Evolutionary conservation across 2,888 invertebrate genomes (phyloP), one percentile per base, ranked within the genome.

Genomic region (Stegophylla sp.): DNA sequence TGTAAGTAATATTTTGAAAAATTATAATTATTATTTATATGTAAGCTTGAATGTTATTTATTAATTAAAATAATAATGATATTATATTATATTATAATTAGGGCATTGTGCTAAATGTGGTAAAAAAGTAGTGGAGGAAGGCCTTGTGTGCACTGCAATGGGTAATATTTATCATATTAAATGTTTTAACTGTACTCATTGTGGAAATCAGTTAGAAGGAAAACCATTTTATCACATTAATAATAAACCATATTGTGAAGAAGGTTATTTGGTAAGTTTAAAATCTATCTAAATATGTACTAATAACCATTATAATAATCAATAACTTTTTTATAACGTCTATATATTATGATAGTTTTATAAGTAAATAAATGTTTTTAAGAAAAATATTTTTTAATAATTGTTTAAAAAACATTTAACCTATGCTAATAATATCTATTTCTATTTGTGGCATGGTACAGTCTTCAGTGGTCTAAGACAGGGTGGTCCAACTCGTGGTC

Each of bases 141-240:
- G 92, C 84, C 95, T 94, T 83, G 99, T 98, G 1, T 99, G 98
- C 86, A 97, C 97, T 2, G 98, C 98, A 3, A 97, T 99, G 95
- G 96, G 96, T 84, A 93, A 96, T 87, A 92, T 98, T 84, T 98
- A 96, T 87, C 98, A 99, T 86, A 94, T 97, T 56, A 90, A 91
- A 83, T 99, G 99, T 86, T 99, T 99, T 87, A 93, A 93, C 67
- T 99, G 99, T 86, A 91, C 91, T 83, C 91, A 92, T 83, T 98
- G 98, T 86, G 93, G 92, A 85, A 91, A 92, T 26, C 93, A 94
- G 87, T 88, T 98, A 69, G 93, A 95, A 88, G 97, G 97, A 7
- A 96, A 96, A 86, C 94, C 96, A 43, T 99, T 99, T 88, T 99
- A 97, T 88, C 94, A 95, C 15, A 88, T 98, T 81, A 98, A 99